Evolutionary conservation across 64 coral and sea anemone genomes (phyloP).

Genomic region (Actinia tenebrosa): DNA sequence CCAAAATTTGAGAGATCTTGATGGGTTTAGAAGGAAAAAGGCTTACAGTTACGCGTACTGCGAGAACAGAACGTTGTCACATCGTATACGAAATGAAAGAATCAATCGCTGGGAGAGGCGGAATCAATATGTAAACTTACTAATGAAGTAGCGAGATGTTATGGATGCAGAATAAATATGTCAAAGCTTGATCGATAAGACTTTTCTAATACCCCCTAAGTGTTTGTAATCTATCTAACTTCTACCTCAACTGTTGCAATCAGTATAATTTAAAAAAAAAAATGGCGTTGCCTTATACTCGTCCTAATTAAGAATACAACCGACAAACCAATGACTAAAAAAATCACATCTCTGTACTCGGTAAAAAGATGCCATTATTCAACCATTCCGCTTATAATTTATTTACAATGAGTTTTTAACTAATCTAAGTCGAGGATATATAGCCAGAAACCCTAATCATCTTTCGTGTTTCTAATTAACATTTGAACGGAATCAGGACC

Average conservation of each 20-base stretch:
- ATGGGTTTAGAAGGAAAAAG: too few species aligned
- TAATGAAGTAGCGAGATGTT: background rate
- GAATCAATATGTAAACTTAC: background rate
- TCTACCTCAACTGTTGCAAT: background rate
- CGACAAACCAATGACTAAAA: background rate
- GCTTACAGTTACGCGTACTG: background rate
- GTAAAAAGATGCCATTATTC: background rate
- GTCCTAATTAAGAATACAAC: background rate
- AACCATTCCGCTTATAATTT: too few species aligned
- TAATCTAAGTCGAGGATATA: too few species aligned
- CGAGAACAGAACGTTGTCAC: background rate
- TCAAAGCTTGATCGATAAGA: background rate
- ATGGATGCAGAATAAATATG: slow-evolving; percentile 4
- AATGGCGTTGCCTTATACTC: background rate
- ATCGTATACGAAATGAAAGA: background rate
- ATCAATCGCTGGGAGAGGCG: background rate
- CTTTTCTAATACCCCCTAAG: background rate
- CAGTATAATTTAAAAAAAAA: background rate
- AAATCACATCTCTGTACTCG: background rate
- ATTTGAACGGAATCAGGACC: background rate
- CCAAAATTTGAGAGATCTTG: background rate
- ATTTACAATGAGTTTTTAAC: too few species aligned
- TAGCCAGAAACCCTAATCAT: too few species aligned
- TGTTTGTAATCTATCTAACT: slow-evolving; percentile 18
- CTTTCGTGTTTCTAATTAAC: background rate